Conservation (phyloP, 2,797 vertebrate species). For the Sebastes aleutianus region DNA sequence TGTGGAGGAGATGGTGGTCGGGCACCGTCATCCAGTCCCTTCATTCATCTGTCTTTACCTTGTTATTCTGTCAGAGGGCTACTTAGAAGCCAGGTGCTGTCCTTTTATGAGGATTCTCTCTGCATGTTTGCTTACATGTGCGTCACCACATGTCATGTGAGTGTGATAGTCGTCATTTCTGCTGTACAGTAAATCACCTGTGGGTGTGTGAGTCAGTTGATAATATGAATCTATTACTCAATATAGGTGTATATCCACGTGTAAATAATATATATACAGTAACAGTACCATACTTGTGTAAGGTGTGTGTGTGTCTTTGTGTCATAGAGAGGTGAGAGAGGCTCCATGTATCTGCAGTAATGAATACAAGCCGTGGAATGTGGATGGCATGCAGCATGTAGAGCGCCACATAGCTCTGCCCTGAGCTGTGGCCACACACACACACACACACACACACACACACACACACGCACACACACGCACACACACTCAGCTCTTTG, state of each 20-base stretch:
- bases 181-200: not conserved
- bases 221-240: not conserved
- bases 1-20: slow-evolving; percentile 20
- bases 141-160: not conserved
- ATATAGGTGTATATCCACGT: not conserved
- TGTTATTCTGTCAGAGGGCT: not conserved
- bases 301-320: not conserved
- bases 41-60: not conserved
- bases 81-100: not conserved
- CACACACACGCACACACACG: not conserved
- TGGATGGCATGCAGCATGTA: slow-evolving; percentile 38
- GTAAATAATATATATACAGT: not conserved
- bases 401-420: slow-evolving; percentile 20
- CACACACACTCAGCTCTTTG: not conserved
- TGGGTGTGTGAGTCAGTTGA: not conserved
- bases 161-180: not conserved
- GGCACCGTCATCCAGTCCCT: not conserved
- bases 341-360: slow-evolving; percentile 47
- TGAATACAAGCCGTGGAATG: slow-evolving; percentile 63
- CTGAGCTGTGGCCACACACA: slow-evolving; percentile 4
- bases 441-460: not conserved
- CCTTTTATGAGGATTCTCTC: not conserved
- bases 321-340: slow-evolving; percentile 15
- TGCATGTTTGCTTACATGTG: not conserved
- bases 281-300: not conserved